Evolutionary conservation across 2,113 vertebrate genomes (phyloP).

Genomic region (Takifugu flavidus): DNA sequence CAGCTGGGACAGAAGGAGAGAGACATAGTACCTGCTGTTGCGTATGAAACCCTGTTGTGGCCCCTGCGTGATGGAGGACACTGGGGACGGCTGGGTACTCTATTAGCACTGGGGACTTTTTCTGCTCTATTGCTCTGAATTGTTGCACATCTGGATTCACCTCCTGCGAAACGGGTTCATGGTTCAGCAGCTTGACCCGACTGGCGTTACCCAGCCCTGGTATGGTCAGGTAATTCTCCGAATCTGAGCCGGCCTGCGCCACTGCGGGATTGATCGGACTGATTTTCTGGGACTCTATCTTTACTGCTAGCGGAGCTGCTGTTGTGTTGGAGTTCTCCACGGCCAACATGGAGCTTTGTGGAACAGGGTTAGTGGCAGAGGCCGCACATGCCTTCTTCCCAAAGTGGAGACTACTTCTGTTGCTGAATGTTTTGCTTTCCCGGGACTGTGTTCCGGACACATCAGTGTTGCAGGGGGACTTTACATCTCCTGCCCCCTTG

Average conservation of each 20-base stretch:
- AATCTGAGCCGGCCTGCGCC: constrained; percentile 63
- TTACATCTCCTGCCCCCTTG: constrained; percentile 38
- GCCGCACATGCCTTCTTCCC: constrained; percentile 53
- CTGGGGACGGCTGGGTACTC: constrained; percentile 60
- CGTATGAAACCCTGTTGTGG: constrained; percentile 51
- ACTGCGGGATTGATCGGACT: constrained; percentile 40
- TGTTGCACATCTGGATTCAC: constrained; percentile 16
- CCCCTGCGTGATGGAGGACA: constrained; percentile 74
- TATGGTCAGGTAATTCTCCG: constrained; percentile 85
- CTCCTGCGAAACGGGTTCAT: constrained; percentile 19
- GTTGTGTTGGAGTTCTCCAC: constrained; percentile 47
- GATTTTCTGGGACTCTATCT: constrained; percentile 60
- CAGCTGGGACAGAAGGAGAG: constrained; percentile 67
- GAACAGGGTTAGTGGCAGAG: constrained; percentile 21
- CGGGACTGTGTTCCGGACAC: constrained; percentile 45
- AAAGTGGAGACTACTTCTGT: constrained; percentile 62
- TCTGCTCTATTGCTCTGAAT: constrained; percentile 41
- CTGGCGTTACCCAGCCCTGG: constrained; percentile 70
- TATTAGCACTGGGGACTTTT: constrained; percentile 56
- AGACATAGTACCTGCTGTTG: constrained; percentile 76
- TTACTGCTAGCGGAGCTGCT: constrained; percentile 58
- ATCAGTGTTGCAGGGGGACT: constrained; percentile 41
- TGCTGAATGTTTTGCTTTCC: constrained; percentile 53
- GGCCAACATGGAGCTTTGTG: constrained; percentile 31
- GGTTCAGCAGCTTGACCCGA: constrained; percentile 44